phyloP scores from a whole-genome alignment of 1,140 invertebrate genomes.

The Pseudobourletiella spinata region DNA sequence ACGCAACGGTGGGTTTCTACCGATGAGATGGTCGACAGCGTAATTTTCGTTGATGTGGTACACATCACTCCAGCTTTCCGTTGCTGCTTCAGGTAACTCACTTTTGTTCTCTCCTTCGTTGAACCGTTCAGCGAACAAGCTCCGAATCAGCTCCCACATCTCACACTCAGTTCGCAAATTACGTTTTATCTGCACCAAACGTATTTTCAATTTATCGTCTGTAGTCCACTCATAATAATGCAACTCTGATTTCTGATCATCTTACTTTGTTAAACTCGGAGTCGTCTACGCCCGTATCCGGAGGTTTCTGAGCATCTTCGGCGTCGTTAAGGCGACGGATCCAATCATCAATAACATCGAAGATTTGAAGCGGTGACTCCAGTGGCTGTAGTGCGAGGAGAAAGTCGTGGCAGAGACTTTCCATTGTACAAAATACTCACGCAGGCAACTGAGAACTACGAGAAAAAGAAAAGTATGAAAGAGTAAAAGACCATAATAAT shows the following conservation, averaged over 20 bases:
- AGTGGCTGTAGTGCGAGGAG: neutral
- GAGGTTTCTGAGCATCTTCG: neutral
- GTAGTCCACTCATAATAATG: too few relatives aligned
- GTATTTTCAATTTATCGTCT: too few relatives aligned
- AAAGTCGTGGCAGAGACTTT: neutral
- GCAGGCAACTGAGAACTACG: too few relatives aligned
- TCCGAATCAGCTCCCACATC: conserved; percentile 23
- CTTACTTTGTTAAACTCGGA: neutral
- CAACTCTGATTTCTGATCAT: too few relatives aligned
- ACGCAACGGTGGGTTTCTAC: conserved; percentile 8
- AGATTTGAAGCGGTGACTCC: neutral
- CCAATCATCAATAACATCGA: neutral
- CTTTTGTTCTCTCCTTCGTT: neutral
- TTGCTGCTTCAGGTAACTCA: neutral
- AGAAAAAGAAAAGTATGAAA: too few relatives aligned
- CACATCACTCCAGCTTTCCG: neutral
- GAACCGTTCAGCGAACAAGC: conserved; percentile 12
- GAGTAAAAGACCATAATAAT: too few relatives aligned
- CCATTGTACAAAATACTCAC: too few relatives aligned
- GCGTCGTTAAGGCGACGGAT: neutral
- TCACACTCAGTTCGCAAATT: conserved; percentile 18
- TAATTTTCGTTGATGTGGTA: conserved; percentile 21
- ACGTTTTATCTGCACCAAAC: conserved; percentile 2
- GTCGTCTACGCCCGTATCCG: neutral
- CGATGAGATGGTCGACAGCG: conserved; percentile 5